These are phyloP conservation scores for Etia nguti DNA, from an alignment of 2,113 vertebrate species.

Conservation along the genomic window DNA sequence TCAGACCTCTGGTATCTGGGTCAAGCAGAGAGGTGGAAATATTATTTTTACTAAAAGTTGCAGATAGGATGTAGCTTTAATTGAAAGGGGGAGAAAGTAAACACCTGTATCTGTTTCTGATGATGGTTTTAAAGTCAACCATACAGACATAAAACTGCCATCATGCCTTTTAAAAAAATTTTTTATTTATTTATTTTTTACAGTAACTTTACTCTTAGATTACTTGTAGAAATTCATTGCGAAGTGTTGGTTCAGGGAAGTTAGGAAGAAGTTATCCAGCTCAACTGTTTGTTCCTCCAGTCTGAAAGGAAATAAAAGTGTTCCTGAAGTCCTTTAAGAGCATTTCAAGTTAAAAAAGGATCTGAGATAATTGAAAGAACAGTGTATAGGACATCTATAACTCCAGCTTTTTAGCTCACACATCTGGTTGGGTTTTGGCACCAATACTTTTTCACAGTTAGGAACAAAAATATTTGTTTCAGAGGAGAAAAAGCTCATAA, in stretches of 20 bases:
- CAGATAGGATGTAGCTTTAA: background rate
- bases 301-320: background rate
- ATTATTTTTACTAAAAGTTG: background rate
- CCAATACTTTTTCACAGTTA: background rate
- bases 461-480: background rate
- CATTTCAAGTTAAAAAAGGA: background rate
- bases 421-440: background rate
- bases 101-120: background rate
- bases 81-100: background rate
- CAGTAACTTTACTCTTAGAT: background rate
- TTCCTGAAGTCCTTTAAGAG: background rate
- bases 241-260: background rate
- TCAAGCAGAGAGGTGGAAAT: background rate
- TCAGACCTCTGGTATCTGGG: background rate
- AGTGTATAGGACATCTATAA: background rate
- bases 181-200: background rate
- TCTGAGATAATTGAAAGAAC: background rate
- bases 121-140: background rate
- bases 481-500: background rate
- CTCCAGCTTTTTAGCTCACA: background rate
- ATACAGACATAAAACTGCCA: background rate
- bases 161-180: background rate
- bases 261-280: background rate
- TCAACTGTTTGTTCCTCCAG: background rate
- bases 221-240: background rate